Base-by-base conservation (phyloP, 2,888 invertebrate species). In the Watsonalla cultraria region DNA sequence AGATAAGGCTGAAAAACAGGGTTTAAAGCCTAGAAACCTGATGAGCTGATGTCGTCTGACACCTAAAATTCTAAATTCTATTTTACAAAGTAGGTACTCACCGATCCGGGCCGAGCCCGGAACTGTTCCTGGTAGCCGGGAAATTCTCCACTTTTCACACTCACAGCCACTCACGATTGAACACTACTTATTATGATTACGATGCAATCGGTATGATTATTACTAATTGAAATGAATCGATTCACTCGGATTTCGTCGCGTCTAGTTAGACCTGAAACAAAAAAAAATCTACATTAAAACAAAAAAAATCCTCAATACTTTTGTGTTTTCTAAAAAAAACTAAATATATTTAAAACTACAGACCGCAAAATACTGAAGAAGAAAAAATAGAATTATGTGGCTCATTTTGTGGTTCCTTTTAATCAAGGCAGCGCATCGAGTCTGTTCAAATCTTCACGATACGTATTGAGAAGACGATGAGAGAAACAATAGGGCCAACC, bases 61-160 rank as follows among this genome's bases (percentile, higher is more conserved):
- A n/a, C n/a, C n/a, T n/a, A n/a, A n/a, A n/a, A n/a, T n/a, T n/a
- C n/a, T n/a, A n/a, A n/a, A n/a, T n/a, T n/a, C n/a, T n/a, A n/a
- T n/a, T n/a, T n/a, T n/a, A n/a, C n/a, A n/a, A n/a, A n/a, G n/a
- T n/a, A n/a, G 24, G 24, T 24, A 65, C 81, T 80, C 51, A 90
- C 89, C 88, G 82, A 72, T 90, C 87, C 82, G 89, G 85, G 81
- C 78, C 80, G 46, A 80, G 72, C 78, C 86, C 87, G 81, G 85
- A 63, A 64, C 63, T 79, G 57, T 79, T 76, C 68, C 81, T 84
- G 53, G 74, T 60, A 46, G 72, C 72, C 63, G 84, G 73, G 65
- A 80, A 54, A 60, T 87, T 80, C 80, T 87, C 89, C 89, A 89
- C 88, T 84, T 85, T 88, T 80, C 54, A 66, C 70, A 75, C 72